Evolutionary conservation across 2,888 invertebrate genomes (phyloP), one percentile per base, ranked within the genome.

Genomic region (Cantharis rufa): DNA sequence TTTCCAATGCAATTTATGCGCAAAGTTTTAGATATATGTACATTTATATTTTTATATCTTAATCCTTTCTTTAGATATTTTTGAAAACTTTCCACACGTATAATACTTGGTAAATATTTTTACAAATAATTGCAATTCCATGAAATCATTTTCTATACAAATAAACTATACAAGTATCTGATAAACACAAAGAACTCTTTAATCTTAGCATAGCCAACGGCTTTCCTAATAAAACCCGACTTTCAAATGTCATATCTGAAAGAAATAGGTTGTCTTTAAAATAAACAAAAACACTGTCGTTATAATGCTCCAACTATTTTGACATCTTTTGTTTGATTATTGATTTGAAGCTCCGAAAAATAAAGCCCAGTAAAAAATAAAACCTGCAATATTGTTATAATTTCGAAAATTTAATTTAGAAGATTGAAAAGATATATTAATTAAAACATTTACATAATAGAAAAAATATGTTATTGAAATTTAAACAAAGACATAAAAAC

Each of bases 401-500:
- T 13, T 21, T n/a, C 5, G 21, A 66, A 63, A 66, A 66, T 24
- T n/a, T 66, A 10, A 24, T 21, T 66, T 21, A 66, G 5, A 66
- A 15, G n/a, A 66, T 21, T 61, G 66, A 15, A 18, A 61, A 48
- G 18, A 13, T 3, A 68, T 68, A 72, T 48, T 32, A 72, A 72
- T 72, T 72, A 68, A 61, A 15, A 15, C 16, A 66, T 48, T 32
- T 32, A 15, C 66, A 70, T 63, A 27, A 61, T 21, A 15, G 27
- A 15, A 74, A 61, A 71, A 32, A 24, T 13, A 78, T 74, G 71
- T 78, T 72, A 76, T 78, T 78, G 75, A 76, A 70, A 73, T 71
- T 63, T 75, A 70, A 78, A 78, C 78, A 78, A 76, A 73, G 74
- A 72, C 76, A 77, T 76, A 73, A 74, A 76, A 70, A 76, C 74